Evolutionary conservation across 23 tunicate species (phyloP).

Genomic region (Trididemnum clinides): DNA sequence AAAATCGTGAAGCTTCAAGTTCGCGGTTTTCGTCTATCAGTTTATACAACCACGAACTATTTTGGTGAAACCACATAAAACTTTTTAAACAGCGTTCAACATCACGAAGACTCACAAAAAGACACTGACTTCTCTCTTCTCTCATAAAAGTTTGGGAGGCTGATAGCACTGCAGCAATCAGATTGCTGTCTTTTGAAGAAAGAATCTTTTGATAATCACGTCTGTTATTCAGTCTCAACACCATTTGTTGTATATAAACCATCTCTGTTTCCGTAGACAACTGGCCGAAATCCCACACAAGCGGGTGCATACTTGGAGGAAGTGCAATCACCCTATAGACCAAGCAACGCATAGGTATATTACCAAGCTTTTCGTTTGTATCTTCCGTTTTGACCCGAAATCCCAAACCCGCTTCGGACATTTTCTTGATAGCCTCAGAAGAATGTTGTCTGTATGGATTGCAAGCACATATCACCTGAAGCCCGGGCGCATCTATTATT

Average conservation of each 20-base stretch:
- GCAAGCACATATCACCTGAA: slow-evolving; percentile 68
- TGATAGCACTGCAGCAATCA: slow-evolving; percentile 45
- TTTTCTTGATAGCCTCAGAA: slow-evolving; percentile 48
- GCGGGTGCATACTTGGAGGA: slow-evolving; percentile 89
- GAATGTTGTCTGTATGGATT: slow-evolving; percentile 67
- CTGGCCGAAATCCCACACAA: slow-evolving; percentile 89
- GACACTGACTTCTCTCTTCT: slow-evolving; percentile 42
- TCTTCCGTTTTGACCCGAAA: slow-evolving; percentile 60
- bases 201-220: neutral
- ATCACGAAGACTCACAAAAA: slow-evolving; percentile 84
- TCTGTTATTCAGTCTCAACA: neutral
- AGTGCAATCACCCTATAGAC: slow-evolving; percentile 83
- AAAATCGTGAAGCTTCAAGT: neutral
- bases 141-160: slow-evolving; percentile 63
- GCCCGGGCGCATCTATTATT: slow-evolving; percentile 15
- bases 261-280: slow-evolving; percentile 45
- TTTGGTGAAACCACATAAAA: slow-evolving; percentile 57
- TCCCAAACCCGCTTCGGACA: slow-evolving; percentile 87
- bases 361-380: slow-evolving; percentile 57
- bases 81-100: slow-evolving; percentile 65
- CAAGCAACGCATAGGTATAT: slow-evolving; percentile 73
- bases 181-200: neutral
- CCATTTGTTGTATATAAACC: slow-evolving; percentile 76
- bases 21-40: neutral
- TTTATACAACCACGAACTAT: slow-evolving; percentile 33